Evolutionary conservation across 2,113 vertebrate species (phyloP), one percentile per base, ranked within the genome.

Genomic region (Eublepharis macularius): DNA sequence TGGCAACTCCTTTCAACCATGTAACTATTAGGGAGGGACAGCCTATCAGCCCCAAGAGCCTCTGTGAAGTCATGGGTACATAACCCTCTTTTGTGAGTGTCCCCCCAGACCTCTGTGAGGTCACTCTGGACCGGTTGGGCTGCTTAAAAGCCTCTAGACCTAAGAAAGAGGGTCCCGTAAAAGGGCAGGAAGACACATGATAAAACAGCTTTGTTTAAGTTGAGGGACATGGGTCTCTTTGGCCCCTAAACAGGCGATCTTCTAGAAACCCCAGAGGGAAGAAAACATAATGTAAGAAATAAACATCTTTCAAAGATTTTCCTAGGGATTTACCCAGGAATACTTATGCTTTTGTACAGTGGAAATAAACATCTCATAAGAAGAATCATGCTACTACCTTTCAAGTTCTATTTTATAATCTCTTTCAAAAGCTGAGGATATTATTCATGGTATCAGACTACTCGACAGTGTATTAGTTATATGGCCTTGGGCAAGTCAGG

Each of bases 41-140:
- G 45, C 19, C 54, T 32, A 26, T 69, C 17, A 16, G 6, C 11
- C n/a, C 80, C 43, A n/a, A n/a, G n/a, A 41, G 80, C 21, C 65
- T 70, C 83, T 84, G 32, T 84, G 83, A 84, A 47, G 83, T 84
- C 75, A 26, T 69, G 83, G 36, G 83, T 19, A 2, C 49, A 69
- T 70, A 69, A 13, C 65, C 63, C 45, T 36, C 47, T 49, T 39
- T 74, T 34, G 24, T 49, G 66, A 66, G 6, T 80, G 51, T 81
- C 43, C 47, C 72, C 7, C 19, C 1, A n/a, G 75, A 16, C 60
- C 54, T 85, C 75, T 82, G 65, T 66, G 89, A 80, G 63, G 41
- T 80, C 74, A 87, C 13, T 45, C 24, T 70, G 80, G 14, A n/a
- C 29, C 34, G 36, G 49, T 39, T 87, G 43, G 24, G 26, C 66